phyloP scores from a whole-genome alignment of 2,888 invertebrate species.

The Balanococcus diminutus region DNA sequence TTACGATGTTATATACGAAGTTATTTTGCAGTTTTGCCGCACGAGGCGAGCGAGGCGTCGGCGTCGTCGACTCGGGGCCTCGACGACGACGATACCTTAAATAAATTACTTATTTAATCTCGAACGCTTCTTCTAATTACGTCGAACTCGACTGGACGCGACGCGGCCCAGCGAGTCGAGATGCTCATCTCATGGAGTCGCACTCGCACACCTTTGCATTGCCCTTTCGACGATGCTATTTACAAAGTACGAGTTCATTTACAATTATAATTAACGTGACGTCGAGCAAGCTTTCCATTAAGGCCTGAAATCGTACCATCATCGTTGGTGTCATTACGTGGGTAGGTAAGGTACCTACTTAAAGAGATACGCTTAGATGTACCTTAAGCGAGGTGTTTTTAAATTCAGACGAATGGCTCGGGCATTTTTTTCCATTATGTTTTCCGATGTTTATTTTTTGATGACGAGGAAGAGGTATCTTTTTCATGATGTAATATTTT shows the following conservation, averaged over 20 bases:
- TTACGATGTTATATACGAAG: too few relatives aligned
- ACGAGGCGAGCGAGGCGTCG: not conserved
- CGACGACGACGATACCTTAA: not conserved
- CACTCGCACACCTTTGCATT: not conserved
- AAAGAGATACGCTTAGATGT: too few relatives aligned
- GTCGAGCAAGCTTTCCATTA: not conserved
- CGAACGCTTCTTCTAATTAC: not conserved
- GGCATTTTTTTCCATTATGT: too few relatives aligned
- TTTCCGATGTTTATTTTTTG: too few relatives aligned
- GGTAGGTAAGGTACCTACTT: too few relatives aligned
- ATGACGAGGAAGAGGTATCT: too few relatives aligned
- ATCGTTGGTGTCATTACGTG: not conserved
- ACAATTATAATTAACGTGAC: not conserved
- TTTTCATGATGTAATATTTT: too few relatives aligned
- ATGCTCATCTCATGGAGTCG: not conserved
- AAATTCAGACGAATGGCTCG: too few relatives aligned
- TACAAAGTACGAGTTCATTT: not conserved
- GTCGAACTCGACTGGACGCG: too few relatives aligned
- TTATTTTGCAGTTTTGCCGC: not conserved
- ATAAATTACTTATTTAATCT: not conserved
- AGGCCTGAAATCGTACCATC: not conserved
- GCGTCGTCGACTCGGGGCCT: not conserved
- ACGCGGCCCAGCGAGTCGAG: too few relatives aligned
- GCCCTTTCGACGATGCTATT: too few relatives aligned
- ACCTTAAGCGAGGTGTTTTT: too few relatives aligned